phyloP scores from a whole-genome alignment of 2,797 vertebrate species.

The Nyctibius grandis region DNA sequence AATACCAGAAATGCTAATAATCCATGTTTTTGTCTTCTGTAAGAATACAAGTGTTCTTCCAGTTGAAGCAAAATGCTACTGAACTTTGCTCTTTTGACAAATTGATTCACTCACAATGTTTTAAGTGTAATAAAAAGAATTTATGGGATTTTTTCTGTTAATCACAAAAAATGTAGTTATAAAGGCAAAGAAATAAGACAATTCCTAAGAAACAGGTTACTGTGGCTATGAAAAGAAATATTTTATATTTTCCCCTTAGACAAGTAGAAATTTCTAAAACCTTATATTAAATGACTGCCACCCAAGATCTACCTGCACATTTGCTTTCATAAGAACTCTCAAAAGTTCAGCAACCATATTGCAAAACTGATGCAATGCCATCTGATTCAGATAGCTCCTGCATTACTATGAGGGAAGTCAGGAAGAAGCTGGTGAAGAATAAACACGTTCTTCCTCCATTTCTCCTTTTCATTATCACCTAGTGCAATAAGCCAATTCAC shows the following conservation, averaged over 20 bases:
- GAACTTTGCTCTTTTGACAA: neutral
- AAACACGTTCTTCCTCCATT: neutral
- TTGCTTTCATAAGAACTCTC: neutral
- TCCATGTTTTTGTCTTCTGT: neutral
- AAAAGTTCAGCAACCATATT: neutral
- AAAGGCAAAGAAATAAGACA: neutral
- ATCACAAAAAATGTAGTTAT: neutral
- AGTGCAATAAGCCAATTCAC: neutral
- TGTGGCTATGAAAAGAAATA: neutral
- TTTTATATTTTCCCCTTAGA: neutral
- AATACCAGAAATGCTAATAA: neutral
- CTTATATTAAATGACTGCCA: neutral
- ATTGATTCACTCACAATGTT: neutral
- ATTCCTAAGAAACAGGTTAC: neutral
- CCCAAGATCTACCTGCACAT: neutral
- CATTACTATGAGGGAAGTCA: neutral
- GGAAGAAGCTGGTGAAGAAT: neutral
- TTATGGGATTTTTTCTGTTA: neutral
- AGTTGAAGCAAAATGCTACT: neutral
- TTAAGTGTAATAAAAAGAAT: neutral
- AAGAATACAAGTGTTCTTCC: neutral
- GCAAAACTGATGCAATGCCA: neutral
- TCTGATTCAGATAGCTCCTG: neutral
- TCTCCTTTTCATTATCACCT: neutral
- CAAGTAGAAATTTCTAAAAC: neutral